Percentiles rank a stretch among this genome's conserved stretches.
These are phyloP conservation scores for Turritopsis rubra DNA, from an alignment of 30 jellyfish, hydroid and myxozoan genomes.

Conservation along the genomic window DNA sequence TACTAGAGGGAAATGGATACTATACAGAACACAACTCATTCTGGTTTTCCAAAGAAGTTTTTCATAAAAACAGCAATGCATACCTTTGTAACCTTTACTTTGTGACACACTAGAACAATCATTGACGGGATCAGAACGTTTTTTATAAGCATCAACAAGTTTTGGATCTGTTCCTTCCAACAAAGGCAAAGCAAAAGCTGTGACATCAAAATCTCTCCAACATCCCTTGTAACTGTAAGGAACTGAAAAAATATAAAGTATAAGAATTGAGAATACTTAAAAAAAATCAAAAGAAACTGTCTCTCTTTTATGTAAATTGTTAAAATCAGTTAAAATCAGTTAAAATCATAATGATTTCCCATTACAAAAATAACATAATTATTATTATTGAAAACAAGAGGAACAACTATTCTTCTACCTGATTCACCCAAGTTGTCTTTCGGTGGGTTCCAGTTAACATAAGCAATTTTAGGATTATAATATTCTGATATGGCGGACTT, in stretches of 20 bases:
- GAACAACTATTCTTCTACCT: not conserved
- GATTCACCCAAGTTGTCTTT: conserved; percentile 74
- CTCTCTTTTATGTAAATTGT: not conserved
- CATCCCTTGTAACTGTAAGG: conserved; percentile 86
- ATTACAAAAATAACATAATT: not conserved
- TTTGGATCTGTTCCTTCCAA: conserved; percentile 90
- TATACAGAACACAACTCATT: not conserved
- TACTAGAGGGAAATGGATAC: conserved; percentile 31
- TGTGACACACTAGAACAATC: conserved; percentile 92
- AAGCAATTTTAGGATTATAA: conserved; percentile 81
- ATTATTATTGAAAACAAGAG: not conserved
- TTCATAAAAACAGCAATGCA: not conserved
- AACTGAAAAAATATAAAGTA: conserved; percentile 31
- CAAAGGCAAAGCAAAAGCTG: conserved; percentile 95
- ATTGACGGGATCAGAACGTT: conserved; percentile 90
- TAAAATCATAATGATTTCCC: not conserved
- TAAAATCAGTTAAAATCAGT: not conserved
- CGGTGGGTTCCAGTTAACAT: conserved; percentile 96
- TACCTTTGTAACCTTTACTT: conserved; percentile 83
- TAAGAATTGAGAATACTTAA: too few species aligned
- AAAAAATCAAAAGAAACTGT: not conserved
- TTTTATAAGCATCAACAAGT: conserved; percentile 70
- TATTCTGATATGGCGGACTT: conserved; percentile 82
- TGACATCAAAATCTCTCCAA: conserved; percentile 95
- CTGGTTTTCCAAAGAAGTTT: not conserved